A percentile compares a stretch with the other conserved stretches of the same genome.
Evolutionary conservation across 2,113 vertebrate species (phyloP).

Genomic region (Xyrauchen texanus): DNA sequence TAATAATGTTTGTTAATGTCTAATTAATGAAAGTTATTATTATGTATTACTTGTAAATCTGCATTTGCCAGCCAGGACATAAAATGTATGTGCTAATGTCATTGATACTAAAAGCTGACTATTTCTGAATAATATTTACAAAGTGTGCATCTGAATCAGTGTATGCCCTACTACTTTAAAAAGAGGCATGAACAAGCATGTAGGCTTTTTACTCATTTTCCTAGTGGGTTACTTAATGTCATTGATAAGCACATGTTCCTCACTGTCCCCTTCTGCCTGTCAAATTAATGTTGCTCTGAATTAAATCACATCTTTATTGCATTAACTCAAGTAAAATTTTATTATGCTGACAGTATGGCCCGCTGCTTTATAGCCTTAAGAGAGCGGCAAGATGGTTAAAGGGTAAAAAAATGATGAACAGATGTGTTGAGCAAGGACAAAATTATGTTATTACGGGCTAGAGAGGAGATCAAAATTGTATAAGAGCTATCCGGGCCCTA

Average conservation of each 20-base stretch:
- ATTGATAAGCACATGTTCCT: slow-evolving; percentile 35
- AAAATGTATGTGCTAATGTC: too few species aligned
- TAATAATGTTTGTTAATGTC: too few species aligned
- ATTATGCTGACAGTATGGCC: slow-evolving; percentile 50
- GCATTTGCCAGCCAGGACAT: too few species aligned
- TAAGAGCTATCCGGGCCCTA: not conserved
- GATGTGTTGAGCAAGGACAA: not conserved
- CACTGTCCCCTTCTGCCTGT: slow-evolving; percentile 35
- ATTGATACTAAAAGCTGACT: too few species aligned
- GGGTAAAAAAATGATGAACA: slow-evolving; percentile 21
- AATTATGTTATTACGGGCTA: not conserved
- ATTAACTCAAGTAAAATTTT: slow-evolving; percentile 53
- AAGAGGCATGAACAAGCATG: too few species aligned
- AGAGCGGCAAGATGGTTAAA: slow-evolving; percentile 29
- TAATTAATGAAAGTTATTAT: too few species aligned
- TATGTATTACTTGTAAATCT: too few species aligned
- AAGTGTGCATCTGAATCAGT: too few species aligned
- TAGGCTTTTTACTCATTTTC: not conserved
- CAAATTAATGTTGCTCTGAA: slow-evolving; percentile 51
- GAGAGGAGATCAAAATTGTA: not conserved
- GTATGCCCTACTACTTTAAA: too few species aligned
- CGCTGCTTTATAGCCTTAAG: slow-evolving; percentile 50
- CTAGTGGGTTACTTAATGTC: slow-evolving; percentile 22
- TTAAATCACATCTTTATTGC: slow-evolving; percentile 55
- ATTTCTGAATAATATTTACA: too few species aligned